Base-by-base conservation (phyloP, 2,797 vertebrate species). In the Pipistrellus kuhlii region DNA sequence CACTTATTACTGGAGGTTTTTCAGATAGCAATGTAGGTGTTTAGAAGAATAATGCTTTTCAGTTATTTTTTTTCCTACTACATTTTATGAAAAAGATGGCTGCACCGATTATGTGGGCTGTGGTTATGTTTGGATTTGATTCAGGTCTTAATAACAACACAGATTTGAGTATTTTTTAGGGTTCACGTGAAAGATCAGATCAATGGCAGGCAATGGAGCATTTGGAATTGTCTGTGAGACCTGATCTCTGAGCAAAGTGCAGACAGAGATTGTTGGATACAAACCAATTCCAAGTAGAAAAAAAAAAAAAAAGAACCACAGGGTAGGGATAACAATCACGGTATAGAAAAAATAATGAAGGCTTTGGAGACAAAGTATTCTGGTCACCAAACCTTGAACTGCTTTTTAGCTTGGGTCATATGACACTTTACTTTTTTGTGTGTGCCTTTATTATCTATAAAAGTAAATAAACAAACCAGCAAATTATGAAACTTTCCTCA, bases 221-320 rank as follows among this genome's bases (percentile, higher is more conserved):
- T 85, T 71, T 82, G 32, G 35, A 95, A 48, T 57, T 78, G 13
- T 75, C 13, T 62, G 9, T 38, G 44, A 85, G 10, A 73, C 3
- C 3, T 69, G 30, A 85, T 85, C 35, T 46, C 10, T 64, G 13
- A 93, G 75, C 48, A 82, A 94, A 30, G 7, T 32, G 27, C 1
- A 72, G 35, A 55, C 0, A 38, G 69, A 85, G 6, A 83, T 44
- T 48, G 8, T 64, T 87, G 32, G 23, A 75, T 76, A 41, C 41
- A 86, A 94, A 83, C 23, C n/a, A 93, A 89, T 57, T 78, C 1
- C 48, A 94, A 48, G 21, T 30, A 72, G 17, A 77, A 92, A 92
- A 44, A 44, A 44, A 77, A 92, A 92, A 44, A 44, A 44, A 44
- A 81, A 6, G 30, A 92, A 85, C 64, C 25, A 87, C 7, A 78